Evolutionary conservation across 1,140 invertebrate species (phyloP), one percentile per base, ranked within the genome.

Genomic region (Drosophila busckii): DNA sequence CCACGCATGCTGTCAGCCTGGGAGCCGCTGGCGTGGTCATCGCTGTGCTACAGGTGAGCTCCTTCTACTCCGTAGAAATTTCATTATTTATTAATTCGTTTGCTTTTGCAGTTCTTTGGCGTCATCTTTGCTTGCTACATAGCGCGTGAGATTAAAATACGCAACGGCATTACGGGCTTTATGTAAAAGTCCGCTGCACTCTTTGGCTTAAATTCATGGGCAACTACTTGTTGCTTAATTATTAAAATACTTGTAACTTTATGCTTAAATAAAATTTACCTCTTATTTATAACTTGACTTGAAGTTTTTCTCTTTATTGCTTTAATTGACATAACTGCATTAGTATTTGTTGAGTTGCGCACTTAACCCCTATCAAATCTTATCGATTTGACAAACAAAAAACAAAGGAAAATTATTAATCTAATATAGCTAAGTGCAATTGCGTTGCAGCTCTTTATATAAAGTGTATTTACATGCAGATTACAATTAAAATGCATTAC

Each of bases 1-100:
- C 90, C 35, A 84, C 88, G 0, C 94, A 96, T 65, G 93, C 93
- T 0, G 86, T 91, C 0, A 90, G 92, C 54, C 89, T 96, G 15
- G 94, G 93, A 1, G 91, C 92, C 0, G 91, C 93, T 65, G 95
- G 93, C 13, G 88, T 96, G 40, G 92, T 92, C 7, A 90, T 96
- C 44, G 93, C 93, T 9, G 87, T 93, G 20, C 83, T 95, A 56
- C 93, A 94, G 91, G 93, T 94, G 15, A 55, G 55, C 56, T 22
- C 1, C 9, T 3, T 7, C 2, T 13, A 15, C 2, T 23, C 2
- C 1, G 4, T 38, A 1, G 1, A 17, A 22, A 0, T 12, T 8
- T 4, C 15, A 16, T 6, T 28, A 22, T 19, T 9, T 8, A 8
- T 15, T 34, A 26, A 6, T 20, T 19, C 3, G 0, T 10, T 44